Percentiles rank a stretch among this genome's conserved stretches.
phyloP scores from a whole-genome alignment of 1,140 invertebrate species.

The Muscidifurax raptorellus region DNA sequence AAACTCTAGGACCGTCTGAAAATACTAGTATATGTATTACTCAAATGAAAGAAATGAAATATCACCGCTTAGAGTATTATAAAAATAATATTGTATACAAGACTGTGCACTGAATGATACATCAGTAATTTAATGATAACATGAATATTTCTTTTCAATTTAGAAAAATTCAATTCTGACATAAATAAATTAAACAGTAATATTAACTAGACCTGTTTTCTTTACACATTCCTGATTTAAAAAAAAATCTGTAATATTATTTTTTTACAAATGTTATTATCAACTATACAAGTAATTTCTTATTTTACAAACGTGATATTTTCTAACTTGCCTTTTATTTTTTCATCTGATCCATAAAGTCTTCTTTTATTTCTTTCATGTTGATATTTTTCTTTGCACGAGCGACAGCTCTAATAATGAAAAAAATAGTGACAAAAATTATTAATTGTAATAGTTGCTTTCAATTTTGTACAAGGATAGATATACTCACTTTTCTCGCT shows the following conservation, averaged over 20 bases:
- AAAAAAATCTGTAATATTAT: not conserved
- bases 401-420: not conserved
- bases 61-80: constrained; percentile 25
- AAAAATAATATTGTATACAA: constrained; percentile 2
- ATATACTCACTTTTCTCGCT: constrained; percentile 53
- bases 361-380: not conserved
- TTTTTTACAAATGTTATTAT: constrained; percentile 21
- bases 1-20: not conserved
- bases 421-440: not conserved
- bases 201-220: not conserved
- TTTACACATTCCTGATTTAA: not conserved
- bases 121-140: not conserved
- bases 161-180: not conserved
- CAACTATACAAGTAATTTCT: not conserved
- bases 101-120: not conserved
- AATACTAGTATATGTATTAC: not conserved
- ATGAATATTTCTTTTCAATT: constrained; percentile 4
- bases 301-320: not conserved
- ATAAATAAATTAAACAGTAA: constrained; percentile 7
- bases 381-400: not conserved
- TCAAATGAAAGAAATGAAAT: constrained; percentile 29
- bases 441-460: not conserved
- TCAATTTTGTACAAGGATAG: not conserved
- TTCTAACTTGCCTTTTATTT: not conserved
- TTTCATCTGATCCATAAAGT: not conserved